Base-by-base conservation (phyloP, 2,888 invertebrate genomes). In the Poecilobothrus nobilitatus region DNA sequence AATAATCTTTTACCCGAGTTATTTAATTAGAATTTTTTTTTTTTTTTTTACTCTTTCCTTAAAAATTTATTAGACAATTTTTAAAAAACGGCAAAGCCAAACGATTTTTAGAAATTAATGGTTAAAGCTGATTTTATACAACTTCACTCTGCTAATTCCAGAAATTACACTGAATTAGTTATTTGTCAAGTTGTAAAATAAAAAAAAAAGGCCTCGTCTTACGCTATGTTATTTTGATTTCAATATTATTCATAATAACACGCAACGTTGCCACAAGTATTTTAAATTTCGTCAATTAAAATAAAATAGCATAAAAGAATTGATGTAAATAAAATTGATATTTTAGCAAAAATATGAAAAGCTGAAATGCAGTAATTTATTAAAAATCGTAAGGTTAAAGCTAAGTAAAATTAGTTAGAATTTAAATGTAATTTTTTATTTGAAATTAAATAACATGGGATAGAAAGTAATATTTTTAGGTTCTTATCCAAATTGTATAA, bases 371-470 rank as follows among this genome's bases (percentile, higher is more conserved):
- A 53, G 53, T 53, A 53, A 53, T n/a, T 53, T 53, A 53, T 53
- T 53, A 53, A 53, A 53, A 53, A 53, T 53, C 53, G 53, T 53
- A 53, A 53, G 53, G 53, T 53, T 41, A 53, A 53, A 12, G 53
- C 53, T 53, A 53, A 12, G 15, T 41, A 15, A 18, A 53, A 53
- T n/a, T 53, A 18, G 53, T 53, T 53, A 8, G 53, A 18, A 2
- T 53, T 53, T 53, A 2, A 12, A 15, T 18, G 1, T 53, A 18
- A 12, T 18, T 53, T 18, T 53, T 18, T 18, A 53, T 37, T 37
- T 53, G 18, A 53, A 53, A 53, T 53, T 53, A 53, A 53, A 53
- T 53, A 53, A 53, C 53, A 53, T 53, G 53, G 53, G 53, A 53
- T 18, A 53, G 53, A 53, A 53, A 53, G n/a, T 18, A 18, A 53